Base-by-base conservation (phyloP, 1,140 invertebrate genomes). In the Drosophila kurseongensis region DNA sequence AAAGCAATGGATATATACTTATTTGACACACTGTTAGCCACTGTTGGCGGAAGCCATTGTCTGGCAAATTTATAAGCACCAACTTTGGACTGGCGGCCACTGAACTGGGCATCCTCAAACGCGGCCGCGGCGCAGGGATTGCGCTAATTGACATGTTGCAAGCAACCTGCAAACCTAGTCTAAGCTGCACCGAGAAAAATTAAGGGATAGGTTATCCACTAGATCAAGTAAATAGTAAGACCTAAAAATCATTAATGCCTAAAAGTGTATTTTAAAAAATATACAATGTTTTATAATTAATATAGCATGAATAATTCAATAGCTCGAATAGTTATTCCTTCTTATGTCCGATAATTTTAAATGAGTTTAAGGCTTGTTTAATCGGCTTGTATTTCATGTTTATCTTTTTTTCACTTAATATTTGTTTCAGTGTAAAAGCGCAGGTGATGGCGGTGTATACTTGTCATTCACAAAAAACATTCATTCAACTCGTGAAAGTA, bases 1-100 rank as follows among this genome's bases (percentile, higher is more conserved):
- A 72, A 72, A 71, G 35, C 67, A 71, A 71, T 58, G 67, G 44
- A 72, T 56, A 71, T 71, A 58, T 16, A 71, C 66, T 58, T 41
- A 50, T 50, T 47, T 14, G 44, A 41, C 5, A 29, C 35, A 63
- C 29, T 71, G 38, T 69, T 12, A 14, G 6, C 16, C 18, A 14
- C n/a, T 23, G 47, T 23, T 23, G 27, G 3, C 35, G 52, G 52
- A 54, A 56, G n/a, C n/a, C 18, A 9, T 40, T 4, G 27, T n/a
- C 18, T 32, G 47, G 50, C 10, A 40, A 56, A 57, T 60, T 16
- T 27, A 29, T 40, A 13, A 9, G 12, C 18, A 27, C 13, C 32
- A 51, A n/a, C 47, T 16, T 10, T n/a, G 38, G 23, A 56, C 38
- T 56, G 54, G 38, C n/a, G 54, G 54, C 54, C 23, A 41, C 54